These are phyloP conservation scores for Hypomecis punctinalis DNA, from an alignment of 2,888 invertebrate species.

Conservation along the genomic window DNA sequence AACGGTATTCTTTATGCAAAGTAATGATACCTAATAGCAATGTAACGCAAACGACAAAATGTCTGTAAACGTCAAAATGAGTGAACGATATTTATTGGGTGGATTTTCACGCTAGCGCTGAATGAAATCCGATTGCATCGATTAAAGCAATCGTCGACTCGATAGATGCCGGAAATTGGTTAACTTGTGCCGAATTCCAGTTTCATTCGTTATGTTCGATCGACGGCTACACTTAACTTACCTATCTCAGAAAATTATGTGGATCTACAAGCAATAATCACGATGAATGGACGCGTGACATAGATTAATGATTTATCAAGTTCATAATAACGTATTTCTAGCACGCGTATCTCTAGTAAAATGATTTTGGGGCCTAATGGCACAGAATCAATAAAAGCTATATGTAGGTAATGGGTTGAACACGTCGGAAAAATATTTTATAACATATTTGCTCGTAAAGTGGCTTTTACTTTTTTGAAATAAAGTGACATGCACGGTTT, in stretches of 20 bases:
- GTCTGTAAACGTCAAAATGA: background rate
- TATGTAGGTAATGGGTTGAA: too few species aligned
- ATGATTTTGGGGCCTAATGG: background rate
- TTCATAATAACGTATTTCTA: background rate
- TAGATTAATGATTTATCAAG: background rate
- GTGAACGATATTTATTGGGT: background rate
- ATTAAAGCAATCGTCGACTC: constrained; percentile 25
- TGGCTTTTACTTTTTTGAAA: too few species aligned
- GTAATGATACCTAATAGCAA: too few species aligned
- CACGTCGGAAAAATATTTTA: too few species aligned
- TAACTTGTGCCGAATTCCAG: constrained; percentile 26
- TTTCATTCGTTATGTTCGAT: constrained; percentile 23
- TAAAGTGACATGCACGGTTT: too few species aligned
- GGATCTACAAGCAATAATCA: background rate
- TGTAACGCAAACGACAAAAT: too few species aligned
- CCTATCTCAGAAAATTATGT: background rate
- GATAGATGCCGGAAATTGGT: constrained; percentile 34
- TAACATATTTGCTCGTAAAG: too few species aligned
- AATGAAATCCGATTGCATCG: constrained; percentile 29
- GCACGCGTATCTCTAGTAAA: background rate
- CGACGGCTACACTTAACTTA: constrained; percentile 3
- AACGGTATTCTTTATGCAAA: too few species aligned
- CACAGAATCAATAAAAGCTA: too few species aligned
- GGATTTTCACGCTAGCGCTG: constrained; percentile 15
- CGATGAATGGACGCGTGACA: background rate